phyloP scores from a whole-genome alignment of 2,113 vertebrate species.

The Mustela nigripes region DNA sequence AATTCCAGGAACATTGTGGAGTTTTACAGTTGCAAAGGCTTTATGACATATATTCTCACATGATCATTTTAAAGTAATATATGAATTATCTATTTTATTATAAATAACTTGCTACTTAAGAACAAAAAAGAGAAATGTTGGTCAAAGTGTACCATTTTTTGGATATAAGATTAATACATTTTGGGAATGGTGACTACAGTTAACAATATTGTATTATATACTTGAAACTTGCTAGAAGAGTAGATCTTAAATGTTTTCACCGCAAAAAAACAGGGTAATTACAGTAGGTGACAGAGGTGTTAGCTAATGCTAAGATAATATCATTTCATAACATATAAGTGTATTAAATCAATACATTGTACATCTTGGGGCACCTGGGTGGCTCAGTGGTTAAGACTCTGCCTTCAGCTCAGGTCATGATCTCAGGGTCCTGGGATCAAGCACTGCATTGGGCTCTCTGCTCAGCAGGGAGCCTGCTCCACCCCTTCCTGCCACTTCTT shows the following conservation, averaged over 20 bases:
- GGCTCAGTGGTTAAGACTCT: no score
- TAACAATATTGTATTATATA: neutral
- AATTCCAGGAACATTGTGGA: neutral
- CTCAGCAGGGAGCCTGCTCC: no score
- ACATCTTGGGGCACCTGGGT: neutral
- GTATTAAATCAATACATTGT: neutral
- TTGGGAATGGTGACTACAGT: neutral
- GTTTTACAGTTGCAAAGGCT: conserved; percentile 75
- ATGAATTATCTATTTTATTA: conserved; percentile 59
- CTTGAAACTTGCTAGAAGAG: neutral
- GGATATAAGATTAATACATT: neutral
- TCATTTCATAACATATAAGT: neutral
- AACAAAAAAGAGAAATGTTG: conserved; percentile 50
- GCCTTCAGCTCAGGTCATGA: no score
- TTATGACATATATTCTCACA: conserved; percentile 63
- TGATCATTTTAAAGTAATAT: conserved; percentile 62
- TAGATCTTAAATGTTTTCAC: neutral
- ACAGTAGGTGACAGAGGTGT: neutral
- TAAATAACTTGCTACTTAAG: conserved; percentile 72
- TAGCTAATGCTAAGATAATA: neutral
- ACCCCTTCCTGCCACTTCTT: no score
- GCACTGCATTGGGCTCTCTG: no score
- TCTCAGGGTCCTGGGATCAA: no score
- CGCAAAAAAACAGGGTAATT: neutral
- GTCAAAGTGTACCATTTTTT: neutral